A percentile compares a stretch with the other conserved stretches of the same genome.
These are phyloP conservation scores for Danio choprae DNA, from an alignment of 2,797 vertebrate species.

Conservation along the genomic window DNA sequence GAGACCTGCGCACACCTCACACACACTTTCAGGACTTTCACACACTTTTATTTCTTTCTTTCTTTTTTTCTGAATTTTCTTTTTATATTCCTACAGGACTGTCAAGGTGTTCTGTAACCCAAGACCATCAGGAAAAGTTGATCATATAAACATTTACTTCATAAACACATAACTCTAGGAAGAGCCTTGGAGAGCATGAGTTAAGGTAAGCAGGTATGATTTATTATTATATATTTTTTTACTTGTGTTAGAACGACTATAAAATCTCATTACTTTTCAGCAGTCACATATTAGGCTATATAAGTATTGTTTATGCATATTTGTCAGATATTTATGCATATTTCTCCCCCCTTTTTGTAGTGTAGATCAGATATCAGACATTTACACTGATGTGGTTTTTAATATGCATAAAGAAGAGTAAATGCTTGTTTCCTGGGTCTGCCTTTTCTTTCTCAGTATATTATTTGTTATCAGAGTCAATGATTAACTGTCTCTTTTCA, in stretches of 20 bases:
- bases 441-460: neutral
- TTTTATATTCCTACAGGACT: neutral
- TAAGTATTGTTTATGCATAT: neutral
- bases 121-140: neutral
- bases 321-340: too few relatives aligned
- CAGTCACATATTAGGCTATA: neutral
- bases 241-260: neutral
- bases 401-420: neutral
- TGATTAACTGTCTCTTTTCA: constrained; percentile 24
- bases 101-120: neutral
- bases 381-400: neutral
- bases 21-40: neutral
- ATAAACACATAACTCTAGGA: constrained; percentile 5
- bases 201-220: constrained; percentile 17
- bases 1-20: neutral
- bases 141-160: constrained; percentile 1
- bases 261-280: neutral
- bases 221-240: neutral
- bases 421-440: neutral
- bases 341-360: neutral
- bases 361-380: neutral
- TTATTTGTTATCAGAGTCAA: constrained; percentile 11
- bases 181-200: neutral
- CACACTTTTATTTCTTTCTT: neutral
- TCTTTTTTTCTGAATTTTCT: neutral